Conservation (phyloP, 2,888 invertebrate genomes). For the Drosophila hamatofila region DNA sequence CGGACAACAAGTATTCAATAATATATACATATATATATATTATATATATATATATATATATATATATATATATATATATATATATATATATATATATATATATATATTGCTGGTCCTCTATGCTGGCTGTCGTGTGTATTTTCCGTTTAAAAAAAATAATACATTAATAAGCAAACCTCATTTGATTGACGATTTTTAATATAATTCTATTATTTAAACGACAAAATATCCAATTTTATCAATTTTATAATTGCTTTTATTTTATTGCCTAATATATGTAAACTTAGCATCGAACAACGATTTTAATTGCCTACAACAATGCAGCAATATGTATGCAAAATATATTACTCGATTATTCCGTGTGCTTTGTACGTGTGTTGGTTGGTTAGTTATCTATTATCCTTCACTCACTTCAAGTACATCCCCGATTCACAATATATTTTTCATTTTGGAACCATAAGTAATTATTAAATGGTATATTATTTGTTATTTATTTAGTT, state of each 20-base stretch:
- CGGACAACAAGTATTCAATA: constrained; percentile 13
- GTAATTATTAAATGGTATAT: constrained; percentile 18
- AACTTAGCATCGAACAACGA: constrained; percentile 32
- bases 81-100: neutral
- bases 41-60: constrained; percentile 8
- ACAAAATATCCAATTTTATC: constrained; percentile 22
- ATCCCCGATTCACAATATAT: neutral
- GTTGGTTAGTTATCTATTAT: constrained; percentile 34
- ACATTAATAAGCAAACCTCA: constrained; percentile 24
- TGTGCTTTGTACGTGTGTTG: constrained; percentile 66
- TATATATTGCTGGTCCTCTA: constrained; percentile 13
- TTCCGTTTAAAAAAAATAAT: constrained; percentile 2
- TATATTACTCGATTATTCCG: constrained; percentile 43
- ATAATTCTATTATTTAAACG: constrained; percentile 33
- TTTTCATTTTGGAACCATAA: constrained; percentile 17
- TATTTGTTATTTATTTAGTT: constrained; percentile 27
- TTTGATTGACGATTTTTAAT: constrained; percentile 18
- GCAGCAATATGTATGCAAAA: constrained; percentile 37
- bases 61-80: constrained; percentile 6
- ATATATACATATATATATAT: constrained; percentile 11
- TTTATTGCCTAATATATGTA: constrained; percentile 29
- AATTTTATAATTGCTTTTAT: constrained; percentile 29
- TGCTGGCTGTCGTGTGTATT: constrained; percentile 30
- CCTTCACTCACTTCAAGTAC: neutral
- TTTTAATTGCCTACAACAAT: constrained; percentile 46